Base-by-base conservation (phyloP, 30 jellyfish, hydroid and myxozoan species). In the Cassiopea andromeda region DNA sequence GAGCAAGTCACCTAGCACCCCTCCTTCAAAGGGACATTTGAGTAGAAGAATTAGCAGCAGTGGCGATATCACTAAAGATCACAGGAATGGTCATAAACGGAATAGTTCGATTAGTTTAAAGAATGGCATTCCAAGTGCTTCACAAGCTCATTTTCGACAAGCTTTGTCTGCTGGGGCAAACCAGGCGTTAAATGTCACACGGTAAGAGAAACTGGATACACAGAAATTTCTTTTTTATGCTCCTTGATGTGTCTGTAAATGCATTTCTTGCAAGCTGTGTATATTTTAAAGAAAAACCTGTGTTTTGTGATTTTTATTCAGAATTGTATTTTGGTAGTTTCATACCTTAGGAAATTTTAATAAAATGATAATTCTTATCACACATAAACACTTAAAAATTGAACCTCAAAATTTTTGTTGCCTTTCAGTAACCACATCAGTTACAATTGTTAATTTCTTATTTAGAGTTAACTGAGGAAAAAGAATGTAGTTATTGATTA, bases 131-230 rank as follows among this genome's bases (percentile, higher is more conserved):
- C 73, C 94, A 8, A 87, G 45, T 59, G 80, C 78, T 2, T 83
- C 94, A 1, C 82, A 44, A 13, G 67, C 94, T 14, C 94, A 73
- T n/a, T 87, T 77, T 57, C 94, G 94, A 12, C 94, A 87, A 69
- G 89, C 88, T 8, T 70, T 78, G n/a, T 78, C 94, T 38, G 75
- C 94, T 4, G 86, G 67, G 71, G 89, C 76, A 15, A 87, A 83
- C 68, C 81, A 87, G 16, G 61, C 90, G 18, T n/a, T 87, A 4
- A 87, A 71, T 54, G 89, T 87, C n/a, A 74, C 94, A 44, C 69
- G 94, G 94, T 87, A 85, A 66, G 73, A 46, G 4, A 61, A 7
- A n/a, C n/a, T n/a, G n/a, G n/a, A n/a, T n/a, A n/a, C n/a, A n/a
- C n/a, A n/a, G n/a, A 50, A 2, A 50, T 50, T 9, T 5, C 9